Evolutionary conservation across 2,113 vertebrate genomes (phyloP), one percentile per base, ranked within the genome.

Genomic region (Tretioscincus oriximinensis): DNA sequence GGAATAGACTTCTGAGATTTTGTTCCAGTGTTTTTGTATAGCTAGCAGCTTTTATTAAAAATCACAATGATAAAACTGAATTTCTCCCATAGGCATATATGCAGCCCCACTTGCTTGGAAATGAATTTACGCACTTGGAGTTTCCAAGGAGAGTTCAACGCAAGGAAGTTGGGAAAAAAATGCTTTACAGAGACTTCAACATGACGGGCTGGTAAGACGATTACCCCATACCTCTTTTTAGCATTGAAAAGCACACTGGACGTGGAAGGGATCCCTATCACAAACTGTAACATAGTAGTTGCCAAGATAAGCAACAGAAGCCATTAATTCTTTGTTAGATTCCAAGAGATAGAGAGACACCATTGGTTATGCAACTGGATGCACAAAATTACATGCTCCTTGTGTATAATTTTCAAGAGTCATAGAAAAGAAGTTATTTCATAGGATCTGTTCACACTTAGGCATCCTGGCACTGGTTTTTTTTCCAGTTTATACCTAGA

Each of bases 91-190:
- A 99, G 98, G 98, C 96, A 81, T 99, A 96, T 90, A 97, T 99
- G 96, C 98, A 99, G 95, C 98, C 98, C 76, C 97, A 99, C 88
- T 95, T 99, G 91, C 93, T 99, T 83, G 98, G 98, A 91, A 98
- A 98, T 75, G 98, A 99, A 82, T 99, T 99, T 95, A 99, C 98
- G n/a, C 97, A 99, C 93, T 95, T 99, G 92, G 98, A 99, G 94
- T 99, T 99, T 94, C 98, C 98, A 90, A 95, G 98, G 91, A 95
- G 97, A 85, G 97, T 99, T 66, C 98, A 98, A 88, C 96, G 97
- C 89, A 99, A 99, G 89, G 98, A 99, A 88, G 94, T 99, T 86
- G 98, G 98, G 67, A 99, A 99, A 94, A 96, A 94, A 92, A 99
- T 99, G 96, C 96, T 99, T 80, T 99, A 98, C 95, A 94, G 98